Conservation (phyloP, 2,888 invertebrate genomes). For the Platynereis dumerilii region DNA sequence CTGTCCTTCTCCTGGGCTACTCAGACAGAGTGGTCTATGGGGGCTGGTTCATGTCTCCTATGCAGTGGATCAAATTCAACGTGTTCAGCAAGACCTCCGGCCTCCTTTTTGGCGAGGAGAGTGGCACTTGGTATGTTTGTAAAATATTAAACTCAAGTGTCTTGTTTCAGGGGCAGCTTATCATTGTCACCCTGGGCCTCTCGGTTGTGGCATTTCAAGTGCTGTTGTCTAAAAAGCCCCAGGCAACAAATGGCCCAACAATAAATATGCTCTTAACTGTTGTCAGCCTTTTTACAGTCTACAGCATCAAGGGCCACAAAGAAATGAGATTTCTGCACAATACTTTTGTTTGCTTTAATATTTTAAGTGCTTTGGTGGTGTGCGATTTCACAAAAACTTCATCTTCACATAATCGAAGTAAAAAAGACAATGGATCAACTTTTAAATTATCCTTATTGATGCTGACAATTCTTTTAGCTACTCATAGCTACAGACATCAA, state of each 20-base stretch:
- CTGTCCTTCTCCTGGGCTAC: no score
- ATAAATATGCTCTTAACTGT: slow-evolving; percentile 4
- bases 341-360: slow-evolving; percentile 41
- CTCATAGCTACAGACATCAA: no score
- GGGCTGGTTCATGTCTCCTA: slow-evolving; percentile 43
- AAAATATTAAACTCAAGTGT: slow-evolving; percentile 29
- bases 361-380: slow-evolving; percentile 30
- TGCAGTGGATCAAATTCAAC: slow-evolving; percentile 52
- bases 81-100: slow-evolving; percentile 38
- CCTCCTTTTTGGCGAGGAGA: slow-evolving; percentile 37
- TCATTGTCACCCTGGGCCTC: neutral
- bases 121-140: slow-evolving; percentile 28
- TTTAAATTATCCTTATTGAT: no score
- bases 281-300: slow-evolving; percentile 38
- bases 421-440: no score
- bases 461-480: no score
- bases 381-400: no score
- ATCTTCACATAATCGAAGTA: no score
- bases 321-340: slow-evolving; percentile 50
- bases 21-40: slow-evolving; percentile 35
- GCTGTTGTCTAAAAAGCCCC: no score
- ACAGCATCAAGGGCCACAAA: slow-evolving; percentile 46
- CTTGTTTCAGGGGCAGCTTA: neutral
- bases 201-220: no score
- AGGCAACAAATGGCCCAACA: neutral